A percentile compares a stretch with the other conserved stretches of the same genome.
Conservation (phyloP, 2,888 invertebrate species). For the Axea sp. region DNA sequence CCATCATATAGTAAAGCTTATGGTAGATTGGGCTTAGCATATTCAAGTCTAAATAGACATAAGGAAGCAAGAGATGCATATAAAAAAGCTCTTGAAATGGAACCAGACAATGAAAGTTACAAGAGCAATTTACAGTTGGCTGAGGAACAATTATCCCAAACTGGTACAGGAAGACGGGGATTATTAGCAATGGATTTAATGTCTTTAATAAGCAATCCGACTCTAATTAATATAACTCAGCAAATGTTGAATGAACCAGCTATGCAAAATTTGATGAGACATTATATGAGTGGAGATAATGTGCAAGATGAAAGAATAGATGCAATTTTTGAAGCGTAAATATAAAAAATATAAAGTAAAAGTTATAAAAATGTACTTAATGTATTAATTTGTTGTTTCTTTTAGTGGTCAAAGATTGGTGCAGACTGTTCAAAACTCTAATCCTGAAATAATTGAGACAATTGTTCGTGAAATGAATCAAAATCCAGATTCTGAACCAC, state of each 20-base stretch:
- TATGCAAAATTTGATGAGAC: conserved; percentile 88
- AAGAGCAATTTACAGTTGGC: conserved; percentile 91
- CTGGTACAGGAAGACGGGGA: conserved; percentile 67
- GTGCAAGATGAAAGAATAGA: conserved; percentile 77
- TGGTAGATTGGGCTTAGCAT: conserved; percentile 92
- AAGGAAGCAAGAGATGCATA: conserved; percentile 92
- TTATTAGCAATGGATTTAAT: no score
- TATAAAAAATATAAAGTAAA: conserved; percentile 33
- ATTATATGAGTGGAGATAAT: conserved; percentile 80
- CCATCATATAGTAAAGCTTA: conserved; percentile 97
- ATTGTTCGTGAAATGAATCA: conserved; percentile 83
- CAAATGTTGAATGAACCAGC: conserved; percentile 91
- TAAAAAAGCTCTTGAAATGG: conserved; percentile 91
- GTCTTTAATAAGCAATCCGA: conserved; percentile 88
- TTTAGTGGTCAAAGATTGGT: conserved; percentile 89
- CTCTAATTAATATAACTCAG: conserved; percentile 90
- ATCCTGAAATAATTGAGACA: conserved; percentile 91
- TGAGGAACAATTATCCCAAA: conserved; percentile 83
- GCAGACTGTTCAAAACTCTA: conserved; percentile 88
- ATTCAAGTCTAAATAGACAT: conserved; percentile 90
- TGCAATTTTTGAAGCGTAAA: conserved; percentile 81
- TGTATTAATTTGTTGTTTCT: not conserved
- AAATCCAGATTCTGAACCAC: conserved; percentile 72
- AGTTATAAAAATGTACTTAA: not conserved
- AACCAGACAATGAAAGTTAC: conserved; percentile 95